Conservation (phyloP, 2,113 vertebrate species). For the Urocynchramus pylzowi region DNA sequence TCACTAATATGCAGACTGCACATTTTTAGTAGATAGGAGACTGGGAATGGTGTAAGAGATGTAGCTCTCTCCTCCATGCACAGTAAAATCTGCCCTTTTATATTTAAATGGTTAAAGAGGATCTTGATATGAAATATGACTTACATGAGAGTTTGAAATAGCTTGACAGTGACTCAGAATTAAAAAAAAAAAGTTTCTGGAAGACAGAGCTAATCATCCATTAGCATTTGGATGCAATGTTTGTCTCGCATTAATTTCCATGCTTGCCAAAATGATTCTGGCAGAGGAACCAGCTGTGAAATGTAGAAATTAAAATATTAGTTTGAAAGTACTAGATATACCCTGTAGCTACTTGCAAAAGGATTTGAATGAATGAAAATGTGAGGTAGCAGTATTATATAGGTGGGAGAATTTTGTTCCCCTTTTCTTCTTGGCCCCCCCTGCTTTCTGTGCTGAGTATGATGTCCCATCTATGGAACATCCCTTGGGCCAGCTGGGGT, state of each 20-base stretch:
- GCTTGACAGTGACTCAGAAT: background rate
- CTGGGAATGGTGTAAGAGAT: background rate
- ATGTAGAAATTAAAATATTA: conserved; percentile 41
- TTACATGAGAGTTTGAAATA: background rate
- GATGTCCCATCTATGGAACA: background rate
- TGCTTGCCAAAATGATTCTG: conserved; percentile 43
- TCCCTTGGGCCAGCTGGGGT: background rate
- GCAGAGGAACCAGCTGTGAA: conserved; percentile 8
- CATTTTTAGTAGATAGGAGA: background rate
- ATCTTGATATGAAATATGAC: background rate
- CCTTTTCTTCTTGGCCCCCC: background rate
- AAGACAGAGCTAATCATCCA: conserved; percentile 52
- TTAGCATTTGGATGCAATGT: conserved; percentile 32
- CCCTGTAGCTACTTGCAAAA: background rate
- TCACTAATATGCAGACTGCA: background rate
- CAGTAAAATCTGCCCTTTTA: background rate
- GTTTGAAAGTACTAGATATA: background rate
- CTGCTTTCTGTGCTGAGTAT: background rate
- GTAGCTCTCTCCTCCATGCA: background rate
- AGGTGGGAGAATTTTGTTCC: background rate
- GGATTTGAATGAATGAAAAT: background rate
- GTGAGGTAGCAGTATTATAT: background rate
- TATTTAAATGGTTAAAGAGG: background rate
- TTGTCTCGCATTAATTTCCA: background rate
- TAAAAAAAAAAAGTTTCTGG: background rate